Evolutionary conservation across 2,888 invertebrate species (phyloP), one percentile per base, ranked within the genome.

Genomic region (Blomia tropicalis): DNA sequence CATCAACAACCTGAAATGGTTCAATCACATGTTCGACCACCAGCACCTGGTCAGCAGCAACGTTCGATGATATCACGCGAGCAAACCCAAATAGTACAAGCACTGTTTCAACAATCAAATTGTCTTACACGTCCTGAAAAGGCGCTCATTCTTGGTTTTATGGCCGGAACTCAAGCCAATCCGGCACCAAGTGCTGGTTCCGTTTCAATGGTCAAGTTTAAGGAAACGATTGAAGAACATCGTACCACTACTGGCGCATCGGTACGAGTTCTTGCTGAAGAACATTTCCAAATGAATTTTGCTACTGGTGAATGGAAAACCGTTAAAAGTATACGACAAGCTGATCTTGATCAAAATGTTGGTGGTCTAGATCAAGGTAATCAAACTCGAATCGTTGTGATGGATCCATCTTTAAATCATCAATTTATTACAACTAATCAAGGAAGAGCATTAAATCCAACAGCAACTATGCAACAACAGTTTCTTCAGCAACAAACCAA

Each of bases 271-370:
- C 76, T 87, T 59, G 87, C 87, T 0, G 95, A 95, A 75, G 92
- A 89, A 67, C 91, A 90, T 75, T 95, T 96, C 81, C 91, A 95
- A 74, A 89, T 96, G 88, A 95, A 96, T 77, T 95, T 95, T 76
- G 87, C 87, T 72, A 92, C 89, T 60, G 95, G 95, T 30, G 92
- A 95, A 73, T 96, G 93, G 93, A 92, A 92, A 72, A 78, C 85
- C 70, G 85, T 93, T 70, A 89, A 91, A 75, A 93, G 93, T 71
- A 86, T 84, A 73, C 79, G 87, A 64, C 43, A 60, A 47, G 43
- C 47, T 17, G 60, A 60, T 27, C 51, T 27, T n/a, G 17, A 44
- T 54, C 43, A 2, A 11, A 29, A 4, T 36, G 54, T 17, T 22
- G 30, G 23, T 54, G 29, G 32, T 27, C 36, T 4, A 2, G 32